Evolutionary conservation across 2,888 invertebrate genomes (phyloP).

Genomic region (Andrena flavipes): DNA sequence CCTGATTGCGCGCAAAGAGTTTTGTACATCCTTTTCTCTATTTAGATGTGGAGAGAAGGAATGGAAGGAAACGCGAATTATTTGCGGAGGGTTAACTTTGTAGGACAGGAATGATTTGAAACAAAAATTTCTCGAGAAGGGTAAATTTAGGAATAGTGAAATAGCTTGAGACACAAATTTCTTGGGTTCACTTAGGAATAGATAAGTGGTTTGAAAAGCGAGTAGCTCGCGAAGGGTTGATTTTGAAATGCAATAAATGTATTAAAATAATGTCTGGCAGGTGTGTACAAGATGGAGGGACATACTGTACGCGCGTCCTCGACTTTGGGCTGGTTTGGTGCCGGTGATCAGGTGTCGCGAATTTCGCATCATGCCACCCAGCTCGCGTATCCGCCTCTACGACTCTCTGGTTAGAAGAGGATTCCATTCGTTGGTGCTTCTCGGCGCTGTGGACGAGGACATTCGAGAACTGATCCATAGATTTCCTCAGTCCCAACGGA

Average conservation of each 20-base stretch:
- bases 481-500: constrained; percentile 93
- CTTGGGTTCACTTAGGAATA: too few species aligned
- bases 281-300: constrained; percentile 96
- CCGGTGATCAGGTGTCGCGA: constrained; percentile 95
- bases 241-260: not conserved
- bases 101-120: too few species aligned
- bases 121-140: too few species aligned
- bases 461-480: constrained; percentile 94
- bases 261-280: constrained; percentile 70
- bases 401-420: constrained; percentile 93
- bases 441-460: constrained; percentile 96
- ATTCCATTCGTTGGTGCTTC: constrained; percentile 93
- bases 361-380: constrained; percentile 87
- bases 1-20: too few species aligned
- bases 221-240: not conserved
- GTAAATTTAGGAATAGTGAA: too few species aligned
- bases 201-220: too few species aligned
- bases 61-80: too few species aligned
- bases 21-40: too few species aligned
- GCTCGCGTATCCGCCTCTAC: constrained; percentile 89
- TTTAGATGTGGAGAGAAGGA: too few species aligned
- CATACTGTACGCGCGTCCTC: constrained; percentile 93
- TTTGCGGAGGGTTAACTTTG: too few species aligned
- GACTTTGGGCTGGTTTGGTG: constrained; percentile 94
- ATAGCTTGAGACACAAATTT: too few species aligned